These are phyloP conservation scores for Cyclophora punctaria DNA, from an alignment of 2,888 invertebrate species.

Conservation along the genomic window DNA sequence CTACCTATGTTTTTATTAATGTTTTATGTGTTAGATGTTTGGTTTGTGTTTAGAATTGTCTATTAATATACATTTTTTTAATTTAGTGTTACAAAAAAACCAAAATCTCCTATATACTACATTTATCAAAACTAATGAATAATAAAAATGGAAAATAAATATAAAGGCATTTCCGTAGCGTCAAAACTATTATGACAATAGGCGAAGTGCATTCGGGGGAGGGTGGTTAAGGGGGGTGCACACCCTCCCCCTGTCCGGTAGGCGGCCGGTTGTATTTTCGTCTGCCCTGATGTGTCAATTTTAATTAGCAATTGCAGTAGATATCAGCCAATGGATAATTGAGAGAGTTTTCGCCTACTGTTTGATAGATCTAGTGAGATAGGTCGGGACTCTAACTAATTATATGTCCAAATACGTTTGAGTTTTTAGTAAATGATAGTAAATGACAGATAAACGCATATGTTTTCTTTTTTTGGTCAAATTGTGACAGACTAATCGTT, in stretches of 20 bases:
- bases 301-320: constrained; percentile 59
- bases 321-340: constrained; percentile 39
- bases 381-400: constrained; percentile 26
- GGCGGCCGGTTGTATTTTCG: constrained; percentile 59
- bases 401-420: no score
- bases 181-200: constrained; percentile 57
- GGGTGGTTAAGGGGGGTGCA: constrained; percentile 27
- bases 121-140: no score
- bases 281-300: constrained; percentile 72
- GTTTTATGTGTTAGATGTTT: no score
- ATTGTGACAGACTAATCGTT: no score
- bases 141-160: constrained; percentile 12
- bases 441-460: no score
- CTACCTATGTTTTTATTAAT: no score
- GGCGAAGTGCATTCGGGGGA: constrained; percentile 32
- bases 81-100: no score
- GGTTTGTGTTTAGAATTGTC: no score
- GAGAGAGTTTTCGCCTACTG: constrained; percentile 21
- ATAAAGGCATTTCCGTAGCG: constrained; percentile 37
- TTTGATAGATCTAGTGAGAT: constrained; percentile 26
- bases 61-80: no score
- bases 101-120: no score
- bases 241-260: constrained; percentile 31
- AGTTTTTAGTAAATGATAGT: no score
- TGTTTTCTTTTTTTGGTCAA: no score